phyloP scores from a whole-genome alignment of 1,140 invertebrate genomes.

The Acromyrmex heyeri region DNA sequence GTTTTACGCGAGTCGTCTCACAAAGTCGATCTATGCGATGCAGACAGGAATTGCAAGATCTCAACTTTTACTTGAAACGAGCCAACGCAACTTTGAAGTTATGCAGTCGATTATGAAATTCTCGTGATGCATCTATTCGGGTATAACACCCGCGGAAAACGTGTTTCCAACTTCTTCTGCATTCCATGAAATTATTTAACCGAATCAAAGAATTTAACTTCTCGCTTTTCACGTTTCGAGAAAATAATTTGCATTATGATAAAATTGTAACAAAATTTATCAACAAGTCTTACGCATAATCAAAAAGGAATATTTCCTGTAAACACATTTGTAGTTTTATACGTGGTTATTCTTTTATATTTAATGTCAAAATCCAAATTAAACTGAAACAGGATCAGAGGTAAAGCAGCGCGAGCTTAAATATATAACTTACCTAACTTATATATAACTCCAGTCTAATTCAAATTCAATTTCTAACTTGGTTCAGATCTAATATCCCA shows the following conservation, averaged over 20 bases:
- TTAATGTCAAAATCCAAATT: constrained; percentile 4
- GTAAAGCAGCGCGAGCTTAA: constrained; percentile 30
- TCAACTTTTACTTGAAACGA: constrained; percentile 57
- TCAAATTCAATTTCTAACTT: constrained; percentile 42
- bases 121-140: constrained; percentile 57
- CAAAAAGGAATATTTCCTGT: neutral
- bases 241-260: constrained; percentile 16
- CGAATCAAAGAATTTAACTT: constrained; percentile 55
- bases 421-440: constrained; percentile 47
- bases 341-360: constrained; percentile 4
- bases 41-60: constrained; percentile 40
- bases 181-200: constrained; percentile 60
- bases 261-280: constrained; percentile 45
- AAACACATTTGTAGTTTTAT: neutral
- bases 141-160: constrained; percentile 51
- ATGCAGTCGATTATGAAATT: constrained; percentile 64
- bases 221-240: neutral
- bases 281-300: neutral
- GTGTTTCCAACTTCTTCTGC: constrained; percentile 50
- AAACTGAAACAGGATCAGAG: constrained; percentile 14
- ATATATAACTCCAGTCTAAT: constrained; percentile 45
- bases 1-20: constrained; percentile 39
- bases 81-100: constrained; percentile 56
- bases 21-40: constrained; percentile 53
- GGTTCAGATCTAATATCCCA: constrained; percentile 30